A percentile compares a stretch with the other conserved stretches of the same genome.
phyloP scores from a whole-genome alignment of 2,113 vertebrate genomes.

The Ondatra zibethicus region DNA sequence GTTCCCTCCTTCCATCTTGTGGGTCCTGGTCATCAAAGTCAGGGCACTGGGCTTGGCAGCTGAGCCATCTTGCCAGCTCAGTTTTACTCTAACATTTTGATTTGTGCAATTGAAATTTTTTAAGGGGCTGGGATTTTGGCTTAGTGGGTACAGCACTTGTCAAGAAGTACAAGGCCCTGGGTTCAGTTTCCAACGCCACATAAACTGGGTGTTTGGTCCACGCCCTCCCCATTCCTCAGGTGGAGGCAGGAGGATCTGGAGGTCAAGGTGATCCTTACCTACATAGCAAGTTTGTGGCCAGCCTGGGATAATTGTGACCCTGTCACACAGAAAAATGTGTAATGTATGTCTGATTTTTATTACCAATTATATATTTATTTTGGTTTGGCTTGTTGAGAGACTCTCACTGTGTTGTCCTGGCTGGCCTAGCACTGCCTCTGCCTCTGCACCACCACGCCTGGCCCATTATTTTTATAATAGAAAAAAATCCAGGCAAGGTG shows the following conservation, averaged over 20 bases:
- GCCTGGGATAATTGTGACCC: background rate
- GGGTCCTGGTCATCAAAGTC: background rate
- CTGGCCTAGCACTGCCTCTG: background rate
- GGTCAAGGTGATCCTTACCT: background rate
- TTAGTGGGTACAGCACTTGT: background rate
- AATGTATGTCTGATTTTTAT: background rate
- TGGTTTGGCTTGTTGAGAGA: background rate
- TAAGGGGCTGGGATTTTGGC: background rate
- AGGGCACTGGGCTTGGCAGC: background rate
- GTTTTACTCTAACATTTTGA: background rate
- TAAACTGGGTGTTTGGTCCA: background rate
- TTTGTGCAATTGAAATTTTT: constrained; percentile 33
- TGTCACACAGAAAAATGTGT: background rate
- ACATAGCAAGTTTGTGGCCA: background rate
- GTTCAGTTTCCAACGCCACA: background rate
- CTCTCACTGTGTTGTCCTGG: background rate
- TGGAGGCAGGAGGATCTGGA: background rate
- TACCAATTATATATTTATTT: background rate
- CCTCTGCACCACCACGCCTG: background rate
- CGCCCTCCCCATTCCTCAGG: background rate
- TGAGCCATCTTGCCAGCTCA: background rate
- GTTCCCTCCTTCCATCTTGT: background rate
- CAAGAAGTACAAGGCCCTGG: background rate
- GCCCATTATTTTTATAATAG: background rate
- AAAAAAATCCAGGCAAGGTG: background rate